These are phyloP conservation scores for Machimus atricapillus DNA, from an alignment of 2,888 invertebrate genomes.

Conservation along the genomic window DNA sequence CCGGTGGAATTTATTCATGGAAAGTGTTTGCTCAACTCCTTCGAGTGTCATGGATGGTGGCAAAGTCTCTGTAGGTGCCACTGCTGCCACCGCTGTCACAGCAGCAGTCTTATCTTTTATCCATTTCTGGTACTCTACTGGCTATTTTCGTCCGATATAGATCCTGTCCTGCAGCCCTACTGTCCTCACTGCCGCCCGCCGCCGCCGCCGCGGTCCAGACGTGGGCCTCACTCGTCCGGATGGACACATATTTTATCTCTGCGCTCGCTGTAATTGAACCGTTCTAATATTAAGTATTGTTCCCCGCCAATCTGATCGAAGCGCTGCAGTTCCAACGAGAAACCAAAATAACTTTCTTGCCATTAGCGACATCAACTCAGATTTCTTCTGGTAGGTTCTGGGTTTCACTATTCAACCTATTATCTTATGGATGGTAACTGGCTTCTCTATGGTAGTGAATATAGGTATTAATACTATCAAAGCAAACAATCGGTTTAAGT, in stretches of 20 bases:
- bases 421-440: background rate
- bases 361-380: background rate
- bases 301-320: background rate
- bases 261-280: background rate
- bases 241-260: background rate
- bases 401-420: background rate
- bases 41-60: constrained; percentile 44
- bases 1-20: constrained; percentile 45
- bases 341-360: background rate
- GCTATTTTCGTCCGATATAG: constrained; percentile 29
- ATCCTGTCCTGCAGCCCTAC: background rate
- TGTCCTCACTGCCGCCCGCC: background rate
- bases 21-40: constrained; percentile 44
- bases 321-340: background rate
- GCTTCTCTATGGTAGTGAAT: background rate
- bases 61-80: constrained; percentile 40
- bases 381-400: background rate
- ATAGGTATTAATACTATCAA: background rate
- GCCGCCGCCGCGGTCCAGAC: background rate
- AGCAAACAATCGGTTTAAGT: background rate
- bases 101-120: constrained; percentile 44
- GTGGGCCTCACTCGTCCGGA: background rate
- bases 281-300: background rate
- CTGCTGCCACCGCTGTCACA: constrained; percentile 11
- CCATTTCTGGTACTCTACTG: constrained; percentile 42